Percentiles rank a stretch among this genome's conserved stretches.
Evolutionary conservation across 2,888 invertebrate genomes (phyloP).

Genomic region (Cataglyphis cursor): DNA sequence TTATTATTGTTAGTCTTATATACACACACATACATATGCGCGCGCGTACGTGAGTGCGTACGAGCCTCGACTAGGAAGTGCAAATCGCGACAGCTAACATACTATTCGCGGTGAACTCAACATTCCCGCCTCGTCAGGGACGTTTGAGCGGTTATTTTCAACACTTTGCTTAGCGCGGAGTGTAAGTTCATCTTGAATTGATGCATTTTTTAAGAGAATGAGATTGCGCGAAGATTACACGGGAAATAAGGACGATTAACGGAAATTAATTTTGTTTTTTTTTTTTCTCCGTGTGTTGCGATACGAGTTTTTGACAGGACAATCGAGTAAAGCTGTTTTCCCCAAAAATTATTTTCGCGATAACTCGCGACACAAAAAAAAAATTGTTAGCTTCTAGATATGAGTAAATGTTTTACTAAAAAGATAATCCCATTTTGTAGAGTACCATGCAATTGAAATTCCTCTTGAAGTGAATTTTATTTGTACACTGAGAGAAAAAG

Average conservation of each 20-base stretch:
- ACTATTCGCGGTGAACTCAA: slow-evolving; percentile 82
- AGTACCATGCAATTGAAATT: background rate
- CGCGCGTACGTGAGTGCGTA: slow-evolving; percentile 55
- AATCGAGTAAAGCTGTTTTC: background rate
- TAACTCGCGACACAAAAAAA: background rate
- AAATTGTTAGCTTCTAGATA: background rate
- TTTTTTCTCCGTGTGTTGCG: background rate
- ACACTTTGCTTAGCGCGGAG: slow-evolving; percentile 72
- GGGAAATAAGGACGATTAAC: slow-evolving; percentile 13
- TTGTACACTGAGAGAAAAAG: background rate
- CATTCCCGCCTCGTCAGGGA: slow-evolving; percentile 84
- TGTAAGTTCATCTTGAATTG: slow-evolving; percentile 42
- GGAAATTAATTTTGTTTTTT: background rate
- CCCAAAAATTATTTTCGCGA: background rate
- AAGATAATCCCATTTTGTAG: background rate
- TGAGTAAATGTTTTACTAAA: background rate
- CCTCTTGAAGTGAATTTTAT: background rate
- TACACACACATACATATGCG: slow-evolving; percentile 42
- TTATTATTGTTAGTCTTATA: slow-evolving; percentile 81
- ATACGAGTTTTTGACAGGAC: background rate
- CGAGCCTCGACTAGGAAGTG: slow-evolving; percentile 83
- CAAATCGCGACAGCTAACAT: slow-evolving; percentile 80
- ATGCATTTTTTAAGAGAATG: slow-evolving; percentile 15
- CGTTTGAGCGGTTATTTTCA: slow-evolving; percentile 85
- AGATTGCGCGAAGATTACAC: slow-evolving; percentile 16